These are phyloP conservation scores for Gobio occitaniae DNA, from an alignment of 2,797 vertebrate species.

Conservation along the genomic window DNA sequence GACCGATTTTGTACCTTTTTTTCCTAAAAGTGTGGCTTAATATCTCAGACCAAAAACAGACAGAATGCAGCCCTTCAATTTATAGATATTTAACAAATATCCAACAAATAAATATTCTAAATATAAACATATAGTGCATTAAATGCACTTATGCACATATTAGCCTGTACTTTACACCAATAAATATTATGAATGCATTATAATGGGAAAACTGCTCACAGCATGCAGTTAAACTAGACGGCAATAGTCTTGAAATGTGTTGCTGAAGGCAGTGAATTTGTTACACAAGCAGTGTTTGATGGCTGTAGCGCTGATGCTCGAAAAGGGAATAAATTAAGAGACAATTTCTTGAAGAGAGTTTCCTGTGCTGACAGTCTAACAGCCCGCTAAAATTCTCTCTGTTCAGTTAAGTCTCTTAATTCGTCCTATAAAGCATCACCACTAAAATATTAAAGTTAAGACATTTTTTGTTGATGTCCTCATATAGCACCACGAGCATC, in stretches of 20 bases:
- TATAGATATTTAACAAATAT: no score
- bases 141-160: no score
- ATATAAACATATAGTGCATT: no score
- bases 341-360: neutral
- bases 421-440: neutral
- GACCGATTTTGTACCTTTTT: neutral
- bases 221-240: neutral
- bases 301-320: neutral
- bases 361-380: neutral
- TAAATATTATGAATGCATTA: no score
- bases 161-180: no score
- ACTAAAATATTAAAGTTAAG: neutral
- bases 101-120: no score
- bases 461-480: neutral
- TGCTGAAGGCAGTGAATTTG: neutral
- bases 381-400: neutral
- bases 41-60: neutral
- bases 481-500: neutral
- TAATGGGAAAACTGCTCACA: neutral
- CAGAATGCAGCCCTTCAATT: no score
- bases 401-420: neutral
- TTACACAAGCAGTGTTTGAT: slow-evolving; percentile 7
- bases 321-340: slow-evolving; percentile 6
- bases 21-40: neutral
- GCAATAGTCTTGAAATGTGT: neutral